These are phyloP conservation scores for Microctonus hyperodae DNA, from an alignment of 2,888 invertebrate species.

Conservation along the genomic window DNA sequence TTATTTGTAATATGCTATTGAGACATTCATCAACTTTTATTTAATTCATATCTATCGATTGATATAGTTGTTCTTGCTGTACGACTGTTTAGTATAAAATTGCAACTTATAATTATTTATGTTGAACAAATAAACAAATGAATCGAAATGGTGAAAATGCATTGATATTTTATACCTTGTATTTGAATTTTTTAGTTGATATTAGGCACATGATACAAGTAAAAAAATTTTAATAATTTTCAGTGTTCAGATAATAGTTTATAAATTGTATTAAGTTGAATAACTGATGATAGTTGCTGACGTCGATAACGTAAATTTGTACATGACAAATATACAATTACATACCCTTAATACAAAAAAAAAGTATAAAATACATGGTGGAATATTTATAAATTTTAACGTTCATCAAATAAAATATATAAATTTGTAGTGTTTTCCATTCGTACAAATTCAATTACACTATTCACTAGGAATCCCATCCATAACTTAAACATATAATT, in stretches of 20 bases:
- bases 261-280: too few relatives aligned
- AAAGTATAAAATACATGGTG: too few relatives aligned
- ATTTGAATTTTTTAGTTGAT: too few relatives aligned
- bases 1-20: neutral
- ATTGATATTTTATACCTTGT: neutral
- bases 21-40: conserved; percentile 4
- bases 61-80: conserved; percentile 36
- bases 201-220: neutral
- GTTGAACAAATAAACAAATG: conserved; percentile 36
- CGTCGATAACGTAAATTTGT: too few relatives aligned
- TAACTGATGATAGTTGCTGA: too few relatives aligned
- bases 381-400: too few relatives aligned
- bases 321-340: too few relatives aligned
- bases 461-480: neutral
- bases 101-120: conserved; percentile 42
- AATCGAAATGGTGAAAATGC: neutral
- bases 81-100: conserved; percentile 32
- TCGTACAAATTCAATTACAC: neutral
- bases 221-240: neutral
- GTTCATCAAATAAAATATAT: too few relatives aligned
- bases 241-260: neutral
- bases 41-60: conserved; percentile 26
- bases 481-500: neutral
- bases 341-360: too few relatives aligned
- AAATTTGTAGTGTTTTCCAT: too few relatives aligned